A percentile compares a stretch with the other conserved stretches of the same genome.
These are phyloP conservation scores for Aspidiotus destructor DNA, from an alignment of 2,888 invertebrate genomes.

Conservation along the genomic window DNA sequence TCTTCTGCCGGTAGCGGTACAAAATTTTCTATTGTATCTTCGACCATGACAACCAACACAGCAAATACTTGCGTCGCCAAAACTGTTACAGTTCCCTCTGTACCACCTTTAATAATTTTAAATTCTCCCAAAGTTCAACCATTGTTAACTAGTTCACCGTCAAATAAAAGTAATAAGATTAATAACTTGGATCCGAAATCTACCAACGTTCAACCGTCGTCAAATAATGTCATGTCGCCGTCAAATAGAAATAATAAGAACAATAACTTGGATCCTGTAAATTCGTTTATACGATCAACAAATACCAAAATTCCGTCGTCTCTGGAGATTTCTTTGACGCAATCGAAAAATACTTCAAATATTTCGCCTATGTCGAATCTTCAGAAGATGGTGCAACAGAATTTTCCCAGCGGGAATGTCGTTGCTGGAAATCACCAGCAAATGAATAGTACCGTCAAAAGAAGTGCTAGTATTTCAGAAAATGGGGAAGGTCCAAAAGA, in stretches of 20 bases:
- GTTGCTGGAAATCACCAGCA: no score
- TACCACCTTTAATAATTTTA: slow-evolving; percentile 17
- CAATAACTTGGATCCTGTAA: not conserved
- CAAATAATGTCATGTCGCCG: not conserved
- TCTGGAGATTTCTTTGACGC: slow-evolving; percentile 19
- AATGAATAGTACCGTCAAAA: slow-evolving; percentile 3
- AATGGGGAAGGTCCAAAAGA: slow-evolving; percentile 6
- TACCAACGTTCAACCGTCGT: not conserved
- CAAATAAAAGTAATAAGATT: no score
- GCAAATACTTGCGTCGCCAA: not conserved
- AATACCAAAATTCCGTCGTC: slow-evolving; percentile 27
- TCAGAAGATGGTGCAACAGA: slow-evolving; percentile 20
- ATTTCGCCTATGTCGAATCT: slow-evolving; percentile 7
- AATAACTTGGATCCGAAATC: no score
- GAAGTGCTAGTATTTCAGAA: not conserved
- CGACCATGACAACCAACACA: not conserved
- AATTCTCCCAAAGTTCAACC: not conserved
- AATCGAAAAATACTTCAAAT: not conserved
- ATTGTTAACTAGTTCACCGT: no score
- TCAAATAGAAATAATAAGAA: not conserved
- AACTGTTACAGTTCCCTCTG: not conserved
- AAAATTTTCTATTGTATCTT: not conserved
- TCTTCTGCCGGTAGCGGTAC: no score
- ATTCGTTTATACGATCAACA: slow-evolving; percentile 3
- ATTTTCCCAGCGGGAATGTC: slow-evolving; percentile 3